Evolutionary conservation across 2,797 vertebrate species (phyloP).

Genomic region (Aeoliscus strigatus): DNA sequence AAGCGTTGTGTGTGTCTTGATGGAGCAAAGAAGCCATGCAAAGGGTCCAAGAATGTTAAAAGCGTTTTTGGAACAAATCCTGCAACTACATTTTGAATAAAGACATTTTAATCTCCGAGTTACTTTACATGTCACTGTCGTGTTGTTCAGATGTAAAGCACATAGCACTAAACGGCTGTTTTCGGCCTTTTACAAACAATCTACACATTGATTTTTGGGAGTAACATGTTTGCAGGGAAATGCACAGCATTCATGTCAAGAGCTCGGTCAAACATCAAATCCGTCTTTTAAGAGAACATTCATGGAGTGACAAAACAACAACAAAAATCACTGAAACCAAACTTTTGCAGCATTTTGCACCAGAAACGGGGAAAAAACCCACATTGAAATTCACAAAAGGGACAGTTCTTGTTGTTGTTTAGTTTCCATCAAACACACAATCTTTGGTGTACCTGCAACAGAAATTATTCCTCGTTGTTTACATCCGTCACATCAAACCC

Average conservation of each 20-base stretch:
- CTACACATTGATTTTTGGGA: constrained; percentile 21
- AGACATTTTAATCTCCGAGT: constrained; percentile 32
- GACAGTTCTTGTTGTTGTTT: constrained; percentile 5
- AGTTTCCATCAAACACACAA: neutral
- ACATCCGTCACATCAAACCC: constrained; percentile 36
- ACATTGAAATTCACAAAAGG: constrained; percentile 26
- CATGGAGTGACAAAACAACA: constrained; percentile 42
- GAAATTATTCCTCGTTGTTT: constrained; percentile 11
- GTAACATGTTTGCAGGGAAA: constrained; percentile 11
- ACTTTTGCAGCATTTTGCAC: constrained; percentile 15
- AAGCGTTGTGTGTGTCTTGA: constrained; percentile 50
- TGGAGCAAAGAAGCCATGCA: constrained; percentile 58
- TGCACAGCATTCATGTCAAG: constrained; percentile 27
- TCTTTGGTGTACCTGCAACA: constrained; percentile 58
- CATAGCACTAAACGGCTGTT: constrained; percentile 26
- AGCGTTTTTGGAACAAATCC: constrained; percentile 41
- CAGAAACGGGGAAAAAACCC: constrained; percentile 31
- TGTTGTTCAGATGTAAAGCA: constrained; percentile 34
- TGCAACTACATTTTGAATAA: constrained; percentile 44
- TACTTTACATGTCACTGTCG: constrained; percentile 30
- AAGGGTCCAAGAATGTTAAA: constrained; percentile 50
- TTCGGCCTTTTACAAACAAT: constrained; percentile 34
- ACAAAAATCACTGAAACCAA: constrained; percentile 18
- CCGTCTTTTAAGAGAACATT: constrained; percentile 39
- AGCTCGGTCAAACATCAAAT: constrained; percentile 24